phyloP scores from a whole-genome alignment of 2,797 vertebrate species.

The Acanthurus lineatus region DNA sequence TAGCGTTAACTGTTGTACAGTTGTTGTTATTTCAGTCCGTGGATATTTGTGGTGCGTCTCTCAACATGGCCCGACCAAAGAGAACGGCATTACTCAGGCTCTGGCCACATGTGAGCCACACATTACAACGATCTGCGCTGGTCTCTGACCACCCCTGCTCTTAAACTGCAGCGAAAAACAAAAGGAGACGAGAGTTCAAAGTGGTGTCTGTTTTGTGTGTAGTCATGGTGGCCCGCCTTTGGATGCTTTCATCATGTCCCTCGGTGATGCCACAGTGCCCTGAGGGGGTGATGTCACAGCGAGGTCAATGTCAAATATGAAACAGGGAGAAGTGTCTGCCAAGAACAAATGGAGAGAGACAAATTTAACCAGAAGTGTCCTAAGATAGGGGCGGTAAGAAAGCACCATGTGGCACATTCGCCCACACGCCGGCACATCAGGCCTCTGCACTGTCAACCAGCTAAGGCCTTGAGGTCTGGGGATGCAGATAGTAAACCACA shows the following conservation, averaged over 20 bases:
- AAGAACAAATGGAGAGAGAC: constrained; percentile 77
- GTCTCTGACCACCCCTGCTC: constrained; percentile 73
- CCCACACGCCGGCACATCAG: constrained; percentile 66
- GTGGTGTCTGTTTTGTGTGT: constrained; percentile 78
- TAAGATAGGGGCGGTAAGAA: constrained; percentile 69
- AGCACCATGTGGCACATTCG: constrained; percentile 74
- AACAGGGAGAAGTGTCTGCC: constrained; percentile 72
- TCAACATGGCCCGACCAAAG: constrained; percentile 68
- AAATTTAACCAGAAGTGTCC: constrained; percentile 79
- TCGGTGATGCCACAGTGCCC: constrained; percentile 74
- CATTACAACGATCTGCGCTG: constrained; percentile 62
- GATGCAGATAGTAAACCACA: constrained; percentile 74
- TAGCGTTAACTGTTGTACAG: constrained; percentile 77
- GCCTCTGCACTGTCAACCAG: constrained; percentile 62
- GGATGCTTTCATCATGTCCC: constrained; percentile 82
- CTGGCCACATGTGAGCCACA: constrained; percentile 78
- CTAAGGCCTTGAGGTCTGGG: constrained; percentile 59
- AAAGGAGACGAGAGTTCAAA: constrained; percentile 77
- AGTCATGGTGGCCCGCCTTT: constrained; percentile 82
- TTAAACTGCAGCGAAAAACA: constrained; percentile 74
- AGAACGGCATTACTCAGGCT: constrained; percentile 71
- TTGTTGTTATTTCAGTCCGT: constrained; percentile 84
- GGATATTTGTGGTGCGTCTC: constrained; percentile 75
- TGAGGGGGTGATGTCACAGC: constrained; percentile 80
- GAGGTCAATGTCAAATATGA: constrained; percentile 83